phyloP scores from a whole-genome alignment of 2,113 vertebrate species.

The Hydrolagus affinis region DNA sequence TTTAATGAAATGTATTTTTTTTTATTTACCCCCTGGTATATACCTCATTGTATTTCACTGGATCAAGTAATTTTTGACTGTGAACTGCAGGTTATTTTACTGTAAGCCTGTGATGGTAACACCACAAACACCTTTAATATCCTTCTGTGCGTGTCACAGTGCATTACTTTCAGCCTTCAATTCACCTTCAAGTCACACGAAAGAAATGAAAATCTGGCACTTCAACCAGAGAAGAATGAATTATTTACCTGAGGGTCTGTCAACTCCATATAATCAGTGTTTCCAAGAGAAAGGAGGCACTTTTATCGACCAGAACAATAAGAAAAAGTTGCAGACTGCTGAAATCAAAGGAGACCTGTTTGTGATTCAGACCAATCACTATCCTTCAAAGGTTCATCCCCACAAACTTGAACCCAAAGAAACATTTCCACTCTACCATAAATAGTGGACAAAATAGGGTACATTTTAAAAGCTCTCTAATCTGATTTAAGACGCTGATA shows the following conservation, averaged over 20 bases:
- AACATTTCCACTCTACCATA: not conserved
- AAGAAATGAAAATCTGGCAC: not conserved
- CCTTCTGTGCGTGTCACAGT: not conserved
- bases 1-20: no score
- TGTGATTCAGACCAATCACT: not conserved
- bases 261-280: not conserved
- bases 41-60: not conserved
- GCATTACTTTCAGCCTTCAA: slow-evolving; percentile 20
- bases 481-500: not conserved
- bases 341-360: not conserved
- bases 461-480: not conserved
- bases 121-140: not conserved
- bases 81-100: not conserved
- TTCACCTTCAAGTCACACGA: not conserved
- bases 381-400: not conserved
- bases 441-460: not conserved
- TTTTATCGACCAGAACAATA: not conserved
- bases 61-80: not conserved
- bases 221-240: slow-evolving; percentile 18
- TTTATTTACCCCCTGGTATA: not conserved
- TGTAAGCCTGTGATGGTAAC: not conserved
- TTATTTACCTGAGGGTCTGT: slow-evolving; percentile 20
- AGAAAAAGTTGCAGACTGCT: not conserved
- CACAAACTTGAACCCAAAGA: not conserved
- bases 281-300: not conserved